Percentiles rank a stretch among this genome's conserved stretches.
phyloP scores from a whole-genome alignment of 2,113 vertebrate species.

The Dolichotis patagonum region DNA sequence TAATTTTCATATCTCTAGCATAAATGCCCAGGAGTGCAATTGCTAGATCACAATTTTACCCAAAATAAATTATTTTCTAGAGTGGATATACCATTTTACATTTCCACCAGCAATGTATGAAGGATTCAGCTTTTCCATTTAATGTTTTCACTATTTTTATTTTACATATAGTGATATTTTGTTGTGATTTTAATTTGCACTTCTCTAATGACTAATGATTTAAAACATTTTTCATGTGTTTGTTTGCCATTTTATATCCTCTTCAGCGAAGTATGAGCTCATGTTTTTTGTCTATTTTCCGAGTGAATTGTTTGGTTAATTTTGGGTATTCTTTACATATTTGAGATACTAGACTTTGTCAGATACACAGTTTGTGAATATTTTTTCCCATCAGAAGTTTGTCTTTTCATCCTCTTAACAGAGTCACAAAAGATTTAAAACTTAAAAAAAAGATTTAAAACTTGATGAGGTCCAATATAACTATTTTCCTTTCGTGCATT shows the following conservation, averaged over 20 bases:
- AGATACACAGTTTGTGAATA: neutral
- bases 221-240: neutral
- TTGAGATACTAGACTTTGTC: neutral
- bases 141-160: neutral
- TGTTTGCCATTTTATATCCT: neutral
- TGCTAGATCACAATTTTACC: neutral
- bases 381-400: neutral
- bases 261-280: neutral
- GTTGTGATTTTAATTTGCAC: neutral
- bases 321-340: neutral
- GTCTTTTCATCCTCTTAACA: neutral
- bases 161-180: neutral
- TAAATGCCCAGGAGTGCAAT: neutral
- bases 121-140: neutral
- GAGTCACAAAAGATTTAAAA: neutral
- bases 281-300: neutral
- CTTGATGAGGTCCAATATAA: neutral
- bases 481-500: neutral
- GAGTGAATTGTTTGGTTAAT: neutral
- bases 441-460: neutral
- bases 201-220: neutral
- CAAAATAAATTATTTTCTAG: neutral
- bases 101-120: neutral
- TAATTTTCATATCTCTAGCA: neutral
- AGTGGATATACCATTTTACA: neutral